Conservation (phyloP, 1,140 invertebrate genomes). For the Aphelinus certus region DNA sequence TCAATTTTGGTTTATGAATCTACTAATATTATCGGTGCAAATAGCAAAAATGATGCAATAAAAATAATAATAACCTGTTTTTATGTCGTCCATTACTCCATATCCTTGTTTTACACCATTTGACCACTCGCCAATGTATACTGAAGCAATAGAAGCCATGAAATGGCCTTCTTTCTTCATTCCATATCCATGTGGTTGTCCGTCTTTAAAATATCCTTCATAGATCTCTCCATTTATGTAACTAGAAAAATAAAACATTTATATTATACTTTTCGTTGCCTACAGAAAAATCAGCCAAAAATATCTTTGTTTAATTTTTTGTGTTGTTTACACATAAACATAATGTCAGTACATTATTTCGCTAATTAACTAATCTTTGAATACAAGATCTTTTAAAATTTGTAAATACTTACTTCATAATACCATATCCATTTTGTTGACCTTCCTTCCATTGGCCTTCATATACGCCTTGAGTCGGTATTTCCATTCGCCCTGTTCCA, state of each 20-base stretch:
- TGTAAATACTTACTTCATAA: constrained; percentile 70
- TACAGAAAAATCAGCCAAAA: not conserved
- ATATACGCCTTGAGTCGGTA: constrained; percentile 72
- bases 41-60: not conserved
- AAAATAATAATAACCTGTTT: constrained; percentile 64
- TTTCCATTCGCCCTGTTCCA: constrained; percentile 78
- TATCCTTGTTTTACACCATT: constrained; percentile 82
- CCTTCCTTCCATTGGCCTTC: constrained; percentile 89
- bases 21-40: not conserved
- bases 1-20: not conserved
- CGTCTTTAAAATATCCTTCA: constrained; percentile 87
- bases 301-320: not conserved
- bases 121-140: constrained; percentile 88
- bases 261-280: constrained; percentile 10
- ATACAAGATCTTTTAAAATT: constrained; percentile 18
- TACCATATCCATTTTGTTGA: constrained; percentile 82
- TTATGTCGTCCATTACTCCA: constrained; percentile 87
- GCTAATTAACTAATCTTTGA: constrained; percentile 14
- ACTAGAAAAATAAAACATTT: constrained; percentile 54
- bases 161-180: constrained; percentile 83
- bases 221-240: constrained; percentile 79
- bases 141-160: constrained; percentile 75
- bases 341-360: too few species aligned
- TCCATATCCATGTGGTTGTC: constrained; percentile 84
- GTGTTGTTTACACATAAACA: too few species aligned